phyloP scores from a whole-genome alignment of 2,888 invertebrate genomes.

The Tetanocera ferruginea region DNA sequence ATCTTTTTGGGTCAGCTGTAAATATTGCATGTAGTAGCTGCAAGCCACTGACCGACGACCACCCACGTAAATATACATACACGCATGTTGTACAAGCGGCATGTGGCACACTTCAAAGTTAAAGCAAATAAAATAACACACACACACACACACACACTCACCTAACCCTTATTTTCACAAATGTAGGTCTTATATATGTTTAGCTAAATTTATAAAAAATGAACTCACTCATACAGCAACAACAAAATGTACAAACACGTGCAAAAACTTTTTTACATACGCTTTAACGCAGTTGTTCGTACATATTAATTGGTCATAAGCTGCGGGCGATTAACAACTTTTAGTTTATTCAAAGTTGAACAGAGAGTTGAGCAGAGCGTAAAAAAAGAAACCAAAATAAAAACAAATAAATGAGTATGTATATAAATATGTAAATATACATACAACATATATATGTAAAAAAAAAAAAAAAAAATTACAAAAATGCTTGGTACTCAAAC shows the following conservation, averaged over 20 bases:
- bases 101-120: too few relatives aligned
- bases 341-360: slow-evolving; percentile 7
- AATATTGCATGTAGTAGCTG: too few relatives aligned
- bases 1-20: too few relatives aligned
- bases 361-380: background rate
- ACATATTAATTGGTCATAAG: slow-evolving; percentile 37
- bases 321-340: slow-evolving; percentile 38
- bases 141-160: too few relatives aligned
- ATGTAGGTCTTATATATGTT: too few relatives aligned
- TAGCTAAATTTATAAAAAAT: too few relatives aligned
- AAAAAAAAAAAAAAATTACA: background rate
- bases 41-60: too few relatives aligned
- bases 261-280: background rate
- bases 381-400: background rate
- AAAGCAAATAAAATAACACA: background rate
- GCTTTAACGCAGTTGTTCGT: background rate
- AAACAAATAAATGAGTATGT: background rate
- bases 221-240: too few relatives aligned
- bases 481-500: slow-evolving; percentile 5
- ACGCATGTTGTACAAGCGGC: too few relatives aligned
- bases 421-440: background rate
- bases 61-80: too few relatives aligned
- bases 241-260: background rate
- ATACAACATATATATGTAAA: background rate
- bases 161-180: too few relatives aligned